phyloP scores from a whole-genome alignment of 1,140 invertebrate genomes.

The Polyergus mexicanus region DNA sequence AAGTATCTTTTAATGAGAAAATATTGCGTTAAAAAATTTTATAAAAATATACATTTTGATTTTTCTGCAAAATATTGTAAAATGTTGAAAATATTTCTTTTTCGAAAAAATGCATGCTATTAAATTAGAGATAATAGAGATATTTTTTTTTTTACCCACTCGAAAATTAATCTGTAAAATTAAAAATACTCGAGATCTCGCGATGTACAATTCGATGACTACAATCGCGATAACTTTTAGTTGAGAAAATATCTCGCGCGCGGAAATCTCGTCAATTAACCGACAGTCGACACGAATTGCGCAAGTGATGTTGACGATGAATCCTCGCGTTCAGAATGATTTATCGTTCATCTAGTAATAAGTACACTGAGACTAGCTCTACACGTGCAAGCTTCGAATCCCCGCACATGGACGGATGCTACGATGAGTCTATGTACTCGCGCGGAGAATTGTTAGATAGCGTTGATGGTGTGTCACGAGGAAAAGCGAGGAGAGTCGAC shows the following conservation, averaged over 20 bases:
- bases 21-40: no score
- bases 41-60: no score
- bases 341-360: conserved; percentile 51
- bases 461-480: neutral
- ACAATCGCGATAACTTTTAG: neutral
- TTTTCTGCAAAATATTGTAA: no score
- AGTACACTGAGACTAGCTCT: conserved; percentile 17
- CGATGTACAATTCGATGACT: no score
- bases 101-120: no score
- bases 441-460: conserved; percentile 60
- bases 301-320: conserved; percentile 57
- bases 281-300: neutral
- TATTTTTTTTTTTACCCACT: no score
- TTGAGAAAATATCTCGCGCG: neutral
- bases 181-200: no score
- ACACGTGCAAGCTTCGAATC: neutral
- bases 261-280: conserved; percentile 46
- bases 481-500: conserved; percentile 9
- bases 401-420: conserved; percentile 21
- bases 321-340: conserved; percentile 60
- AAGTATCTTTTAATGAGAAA: neutral
- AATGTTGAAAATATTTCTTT: no score
- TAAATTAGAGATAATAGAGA: no score
- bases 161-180: no score
- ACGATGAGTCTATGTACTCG: neutral